Base-by-base conservation (phyloP, 2,113 vertebrate species). In the Bufo gargarizans region DNA sequence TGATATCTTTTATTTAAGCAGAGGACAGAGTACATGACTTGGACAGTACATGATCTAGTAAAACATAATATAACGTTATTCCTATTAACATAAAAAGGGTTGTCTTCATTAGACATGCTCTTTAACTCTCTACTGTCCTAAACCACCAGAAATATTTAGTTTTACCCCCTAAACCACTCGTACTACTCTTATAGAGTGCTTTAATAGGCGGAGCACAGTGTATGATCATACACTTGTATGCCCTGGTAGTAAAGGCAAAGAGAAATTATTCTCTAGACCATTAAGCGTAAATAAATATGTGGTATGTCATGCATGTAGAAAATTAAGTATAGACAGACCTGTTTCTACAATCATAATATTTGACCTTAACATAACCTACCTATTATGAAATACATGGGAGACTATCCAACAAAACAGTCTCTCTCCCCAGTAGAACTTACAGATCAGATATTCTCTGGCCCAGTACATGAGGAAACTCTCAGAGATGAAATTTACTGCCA, bases 301-400 rank as follows among this genome's bases (percentile, higher is more conserved):
- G 53, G 5, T 53, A 53, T 53, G 53, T 53, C 5, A 9, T 53
- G 53, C 53, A 53, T 53, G 53, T 53, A 9, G 53, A 53, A 53
- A 53, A 9, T 53, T 61, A 19, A 3, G 17, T 3, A 17, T 61
- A 61, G 4, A 4, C 20, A 65, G 20, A 65, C 1, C 20, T 6
- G 3, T 2, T 69, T 69, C n/a, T 69, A 69, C 12, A 74, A 17
- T 19, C 50, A 76, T 19, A 74, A 43, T 65, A 82, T 82, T 65
- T 43, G 4, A 55, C 49, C 81, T 89, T 89, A 78, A 89, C 87
- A 47, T 84, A 11, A 49, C 61, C 16, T 65, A 99, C 97, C 97
- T 71, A 97, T 99, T 91, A 94, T 99, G 92, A 98, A 96, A 92
- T 99, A 98, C 88, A 99, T 98, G 97, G 98, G 98, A 0, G 98